Base-by-base conservation (phyloP, 2,888 invertebrate genomes). In the Lasioglossum morio region DNA sequence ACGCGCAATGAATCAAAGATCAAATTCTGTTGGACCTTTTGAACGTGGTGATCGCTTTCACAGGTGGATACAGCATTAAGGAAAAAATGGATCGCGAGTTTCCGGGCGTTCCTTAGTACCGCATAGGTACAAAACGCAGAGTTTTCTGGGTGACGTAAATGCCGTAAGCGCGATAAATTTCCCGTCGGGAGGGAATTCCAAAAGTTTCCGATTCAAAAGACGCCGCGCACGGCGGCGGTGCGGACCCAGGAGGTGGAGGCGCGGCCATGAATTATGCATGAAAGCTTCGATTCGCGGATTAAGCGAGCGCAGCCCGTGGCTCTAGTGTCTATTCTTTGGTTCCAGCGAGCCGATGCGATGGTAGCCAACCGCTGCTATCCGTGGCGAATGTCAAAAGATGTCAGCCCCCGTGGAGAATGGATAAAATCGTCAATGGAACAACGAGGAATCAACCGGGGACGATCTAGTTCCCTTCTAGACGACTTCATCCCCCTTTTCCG, bases 201-300 rank as follows among this genome's bases (percentile, higher is more conserved):
- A 93, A 94, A 94, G 93, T 94, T 94, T 92, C 92, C 92, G 92
- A 94, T 94, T 94, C 93, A 92, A 93, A 93, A 93, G 94, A 86
- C 83, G 82, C 84, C 76, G 85, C 89, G 85, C 73, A 14, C 60
- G 27, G 60, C 27, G 60, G 30, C 60, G 27, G n/a, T 53, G 88
- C 60, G 85, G 78, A 79, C 66, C 72, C 48, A 77, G 77, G 79
- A 77, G 81, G 60, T 69, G 84, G 84, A 81, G 74, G 81, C 89
- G 87, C 85, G 90, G 88, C 89, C 91, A 93, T 94, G 94, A 94
- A 94, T 94, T 93, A 94, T 94, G 94, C 94, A 94, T 94, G 92
- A 93, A 93, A 94, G 94, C 94, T 94, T 94, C 94, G 94, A 95
- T 95, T 95, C 94, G 93, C 94, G 94, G 94, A 94, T 94, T 94